Evolutionary conservation across 2,888 invertebrate species (phyloP), one percentile per base, ranked within the genome.

Genomic region (Pardosa pseudoannulata): DNA sequence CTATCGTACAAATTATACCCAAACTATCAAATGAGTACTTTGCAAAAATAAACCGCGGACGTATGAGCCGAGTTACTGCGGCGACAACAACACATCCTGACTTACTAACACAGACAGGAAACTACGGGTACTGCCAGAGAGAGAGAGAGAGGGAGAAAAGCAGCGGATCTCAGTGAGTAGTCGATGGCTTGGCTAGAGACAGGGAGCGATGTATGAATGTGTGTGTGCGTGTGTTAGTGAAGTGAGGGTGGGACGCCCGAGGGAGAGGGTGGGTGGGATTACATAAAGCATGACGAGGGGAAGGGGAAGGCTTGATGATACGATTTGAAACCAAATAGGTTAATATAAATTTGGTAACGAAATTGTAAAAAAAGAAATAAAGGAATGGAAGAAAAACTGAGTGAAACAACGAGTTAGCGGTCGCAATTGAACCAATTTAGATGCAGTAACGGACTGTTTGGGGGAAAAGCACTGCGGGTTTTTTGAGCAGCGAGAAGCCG

Each of bases 11-110:
- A 9, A 46, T n/a, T n/a, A n/a, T 31, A 46, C 31, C 16, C 39
- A 19, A 65, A 39, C 39, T 39, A 68, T 68, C 68, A 23, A 68
- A n/a, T 56, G 56, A 23, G 23, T 23, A 56, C 56, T 56, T 56
- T 19, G 7, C 67, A 7, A 67, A 19, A 31, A 32, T 5, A 31
- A 46, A 31, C 67, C 46, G 67, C 41, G 64, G 27, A 19, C 29
- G 31, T 50, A 67, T 27, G n/a, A 27, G 16, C 27, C 62, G 29
- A 41, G 28, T 41, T 13, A 19, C 68, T 23, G n/a, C 76, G n/a
- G 41, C 13, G 39, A 41, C 64, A 73, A 31, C 16, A 46, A 67
- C 41, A 80, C 79, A 80, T 80, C 79, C 79, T 80, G 79, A 41
- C 65, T 41, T 31, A 39, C 62, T 16, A 50, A 65, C 29, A 65